phyloP scores from a whole-genome alignment of 1,140 invertebrate species.

The Achatina immaculata region DNA sequence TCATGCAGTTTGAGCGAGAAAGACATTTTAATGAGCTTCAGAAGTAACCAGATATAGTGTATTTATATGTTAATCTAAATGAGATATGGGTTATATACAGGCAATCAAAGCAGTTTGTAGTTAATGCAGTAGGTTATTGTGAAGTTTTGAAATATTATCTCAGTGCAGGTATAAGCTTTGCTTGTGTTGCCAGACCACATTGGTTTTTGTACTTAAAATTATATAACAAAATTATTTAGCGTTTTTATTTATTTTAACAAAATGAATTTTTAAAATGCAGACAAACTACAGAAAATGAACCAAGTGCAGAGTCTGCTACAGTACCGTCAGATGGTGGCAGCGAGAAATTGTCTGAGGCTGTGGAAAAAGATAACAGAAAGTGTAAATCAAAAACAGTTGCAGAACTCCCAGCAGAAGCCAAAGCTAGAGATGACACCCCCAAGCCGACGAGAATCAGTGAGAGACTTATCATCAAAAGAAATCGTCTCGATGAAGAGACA shows the following conservation, averaged over 20 bases:
- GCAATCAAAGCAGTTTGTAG: neutral
- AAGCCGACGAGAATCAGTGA: conserved; percentile 34
- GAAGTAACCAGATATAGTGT: no score
- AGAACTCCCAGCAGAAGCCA: neutral
- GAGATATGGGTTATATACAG: no score
- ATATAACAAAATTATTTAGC: neutral
- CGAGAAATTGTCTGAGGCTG: neutral
- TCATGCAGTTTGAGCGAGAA: no score
- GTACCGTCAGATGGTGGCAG: neutral
- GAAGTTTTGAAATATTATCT: neutral
- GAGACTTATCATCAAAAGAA: conserved; percentile 32
- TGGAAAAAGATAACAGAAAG: neutral
- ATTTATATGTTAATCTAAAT: no score
- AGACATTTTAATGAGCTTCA: no score
- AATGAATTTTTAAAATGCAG: neutral
- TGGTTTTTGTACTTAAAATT: no score
- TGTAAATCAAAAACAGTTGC: neutral
- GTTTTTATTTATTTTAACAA: neutral
- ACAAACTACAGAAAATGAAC: neutral
- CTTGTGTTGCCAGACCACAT: no score
- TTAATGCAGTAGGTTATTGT: neutral
- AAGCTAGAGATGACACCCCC: conserved; percentile 17
- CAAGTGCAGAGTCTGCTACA: neutral
- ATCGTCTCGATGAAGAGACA: conserved; percentile 26
- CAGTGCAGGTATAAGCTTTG: neutral